Base-by-base conservation (phyloP, 2,888 invertebrate species). In the Trichopoda pennipes region DNA sequence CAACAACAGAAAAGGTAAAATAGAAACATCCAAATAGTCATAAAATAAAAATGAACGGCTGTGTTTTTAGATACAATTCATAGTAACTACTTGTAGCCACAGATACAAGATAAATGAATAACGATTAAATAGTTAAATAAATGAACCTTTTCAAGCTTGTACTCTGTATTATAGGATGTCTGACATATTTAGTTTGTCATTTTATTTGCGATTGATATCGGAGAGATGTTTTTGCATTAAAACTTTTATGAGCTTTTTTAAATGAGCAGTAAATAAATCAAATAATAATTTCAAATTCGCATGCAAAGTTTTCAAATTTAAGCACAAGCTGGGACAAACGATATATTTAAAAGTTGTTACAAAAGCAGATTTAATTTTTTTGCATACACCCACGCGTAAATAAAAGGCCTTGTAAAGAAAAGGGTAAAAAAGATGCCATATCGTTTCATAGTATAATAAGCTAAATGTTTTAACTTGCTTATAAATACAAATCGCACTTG, bases 21-120 rank as follows among this genome's bases (percentile, higher is more conserved):
- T 69, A 60, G 47, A 75, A 82, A 78, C 74, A 75, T 79, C 64
- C 60, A 78, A 81, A 70, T 28, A 69, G 78, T 76, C 68, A 81
- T 73, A 81, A 75, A 78, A 69, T 28, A 35, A 78, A 78, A 76
- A 61, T 44, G 63, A 66, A 78, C 70, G 77, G 47, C 74, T 75
- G 75, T 66, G 23, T 47, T 28, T 47, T 28, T 49, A 63, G 32
- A 68, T 61, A 58, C 53, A 73, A 68, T 63, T 55, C 49, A 72
- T 64, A 66, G 74, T 75, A 72, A 77, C 63, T 58, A 76, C 68
- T 72, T 68, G 60, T 51, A 69, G 23, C 47, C 38, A 32, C 56
- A 78, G 72, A 76, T 82, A 75, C 81, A 81, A 70, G 81, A 81
- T 81, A 81, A 82, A 78, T 79, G 74, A 74, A 74, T 42, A 81